Evolutionary conservation across 2,888 invertebrate genomes (phyloP), one percentile per base, ranked within the genome.

Genomic region (Andrena chrysosceles): DNA sequence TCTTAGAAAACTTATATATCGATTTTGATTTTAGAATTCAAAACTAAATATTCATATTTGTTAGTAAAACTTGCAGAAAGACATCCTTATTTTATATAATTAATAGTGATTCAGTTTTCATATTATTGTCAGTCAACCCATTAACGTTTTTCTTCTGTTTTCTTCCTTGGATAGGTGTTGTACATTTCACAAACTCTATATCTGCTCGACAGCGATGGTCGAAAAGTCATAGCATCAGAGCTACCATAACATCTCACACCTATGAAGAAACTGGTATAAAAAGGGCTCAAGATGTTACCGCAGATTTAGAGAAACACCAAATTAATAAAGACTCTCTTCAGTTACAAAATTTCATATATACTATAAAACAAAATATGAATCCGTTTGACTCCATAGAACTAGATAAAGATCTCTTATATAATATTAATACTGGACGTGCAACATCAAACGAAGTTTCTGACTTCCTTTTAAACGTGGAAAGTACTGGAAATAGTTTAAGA

Each of bases 171-270:
- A 42, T 42, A 42, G 42, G 42, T 42, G 13, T 42, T 42, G 13
- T 26, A 2, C 68, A 76, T 75, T 82, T 86, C 33, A 86, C 82
- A 1, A 88, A 89, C 69, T 89, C 89, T 8, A 89, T 87, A 20
- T 79, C 85, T 75, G 87, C 85, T 49, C 77, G 87, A 20, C 86
- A 88, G 81, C 73, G 89, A 35, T 89, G 88, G 88, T 72, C 81
- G 20, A 81, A 60, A 31, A 85, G 63, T 68, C 85, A 85, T 49
- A 63, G 73, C 23, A 42, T 86, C 2, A 71, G 87, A 77, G 64
- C 87, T n/a, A 73, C 64, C 35, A 82, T 87, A 8, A 84, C 86
- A 16, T 83, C 84, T 7, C 79, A 87, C 68, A 73, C 42, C 86
- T 0, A 79, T 66, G 26, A 68, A 86, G 8, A 67, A 66, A 31